phyloP scores from a whole-genome alignment of 2,888 invertebrate species.

The Subacronicta megacephala region DNA sequence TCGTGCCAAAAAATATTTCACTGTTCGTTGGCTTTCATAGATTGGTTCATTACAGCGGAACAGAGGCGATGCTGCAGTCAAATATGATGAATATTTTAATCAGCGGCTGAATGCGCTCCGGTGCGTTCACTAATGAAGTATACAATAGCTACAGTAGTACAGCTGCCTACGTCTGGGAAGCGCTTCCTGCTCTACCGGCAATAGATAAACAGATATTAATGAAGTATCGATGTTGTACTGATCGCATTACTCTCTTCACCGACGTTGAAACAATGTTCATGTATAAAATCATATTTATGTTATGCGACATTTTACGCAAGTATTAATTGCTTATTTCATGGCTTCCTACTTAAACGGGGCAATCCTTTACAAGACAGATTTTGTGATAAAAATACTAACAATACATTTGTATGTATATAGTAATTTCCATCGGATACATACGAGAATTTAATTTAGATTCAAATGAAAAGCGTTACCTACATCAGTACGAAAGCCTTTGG shows the following conservation, averaged over 20 bases:
- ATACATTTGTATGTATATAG: too few species aligned
- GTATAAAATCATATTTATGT: too few species aligned
- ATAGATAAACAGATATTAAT: background rate
- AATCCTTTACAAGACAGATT: too few species aligned
- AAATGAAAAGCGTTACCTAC: too few species aligned
- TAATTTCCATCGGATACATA: too few species aligned
- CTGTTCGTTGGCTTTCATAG: background rate
- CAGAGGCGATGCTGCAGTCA: background rate
- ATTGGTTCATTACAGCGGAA: constrained; percentile 16
- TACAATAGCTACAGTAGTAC: constrained; percentile 1
- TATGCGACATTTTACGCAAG: too few species aligned
- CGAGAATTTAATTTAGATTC: too few species aligned
- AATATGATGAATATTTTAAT: constrained; percentile 4
- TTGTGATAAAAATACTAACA: too few species aligned
- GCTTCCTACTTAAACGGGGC: too few species aligned
- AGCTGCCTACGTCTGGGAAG: background rate
- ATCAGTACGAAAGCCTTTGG: too few species aligned
- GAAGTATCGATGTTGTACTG: background rate
- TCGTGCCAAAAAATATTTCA: background rate
- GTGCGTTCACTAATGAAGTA: background rate
- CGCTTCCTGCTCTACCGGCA: background rate
- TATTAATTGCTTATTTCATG: too few species aligned
- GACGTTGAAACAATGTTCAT: too few species aligned
- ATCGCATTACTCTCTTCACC: background rate
- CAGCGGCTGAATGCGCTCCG: background rate